Conservation (phyloP, 2,888 invertebrate genomes). For the Cephus pulcher region DNA sequence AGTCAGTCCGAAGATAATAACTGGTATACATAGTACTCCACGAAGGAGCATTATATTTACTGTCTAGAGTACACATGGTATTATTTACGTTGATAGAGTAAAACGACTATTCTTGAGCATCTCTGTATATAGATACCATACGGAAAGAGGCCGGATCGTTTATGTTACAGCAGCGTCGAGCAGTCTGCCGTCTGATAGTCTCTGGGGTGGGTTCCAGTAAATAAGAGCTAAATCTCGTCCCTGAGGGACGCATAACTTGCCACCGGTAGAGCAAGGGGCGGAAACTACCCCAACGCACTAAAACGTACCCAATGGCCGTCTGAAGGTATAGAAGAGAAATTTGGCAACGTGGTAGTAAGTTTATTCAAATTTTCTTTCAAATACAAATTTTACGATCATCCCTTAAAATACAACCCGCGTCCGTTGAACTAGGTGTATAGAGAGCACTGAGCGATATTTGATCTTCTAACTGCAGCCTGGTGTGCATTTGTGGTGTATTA, state of each 20-base stretch:
- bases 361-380: not conserved
- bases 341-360: not conserved
- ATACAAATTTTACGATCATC: not conserved
- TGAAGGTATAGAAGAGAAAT: not conserved
- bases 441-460: not conserved
- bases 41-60: not conserved
- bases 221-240: slow-evolving; percentile 42
- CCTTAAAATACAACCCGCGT: not conserved
- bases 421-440: not conserved
- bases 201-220: slow-evolving; percentile 34
- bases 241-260: slow-evolving; percentile 3
- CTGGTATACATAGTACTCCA: not conserved
- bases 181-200: slow-evolving; percentile 33
- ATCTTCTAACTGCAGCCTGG: not conserved
- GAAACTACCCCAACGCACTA: not conserved
- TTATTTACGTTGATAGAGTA: not conserved
- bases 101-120: not conserved
- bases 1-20: not conserved
- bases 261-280: not conserved
- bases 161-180: slow-evolving; percentile 20
- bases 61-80: not conserved
- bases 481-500: not conserved
- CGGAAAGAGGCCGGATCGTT: slow-evolving; percentile 16
- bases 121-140: not conserved
- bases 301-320: not conserved